Conservation (phyloP, 2,888 invertebrate species). For the Campaea margaritaria region DNA sequence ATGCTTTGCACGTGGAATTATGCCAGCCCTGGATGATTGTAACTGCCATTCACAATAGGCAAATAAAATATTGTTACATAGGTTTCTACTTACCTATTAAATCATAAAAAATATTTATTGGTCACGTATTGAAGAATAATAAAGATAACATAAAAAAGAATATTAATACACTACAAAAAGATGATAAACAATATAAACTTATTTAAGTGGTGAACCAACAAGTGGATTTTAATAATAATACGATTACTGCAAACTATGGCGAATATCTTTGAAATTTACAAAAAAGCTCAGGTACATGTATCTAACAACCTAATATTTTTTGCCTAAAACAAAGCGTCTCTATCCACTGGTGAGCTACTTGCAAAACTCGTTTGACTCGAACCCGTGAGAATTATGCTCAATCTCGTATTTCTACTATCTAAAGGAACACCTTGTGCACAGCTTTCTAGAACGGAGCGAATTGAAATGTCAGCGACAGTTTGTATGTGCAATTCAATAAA, state of each 20-base stretch:
- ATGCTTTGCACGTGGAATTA: constrained; percentile 37
- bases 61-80: not conserved
- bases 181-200: too few species aligned
- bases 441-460: constrained; percentile 36
- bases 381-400: constrained; percentile 41
- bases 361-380: constrained; percentile 37
- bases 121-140: not conserved
- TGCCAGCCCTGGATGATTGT: constrained; percentile 22
- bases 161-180: too few species aligned
- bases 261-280: not conserved
- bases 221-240: too few species aligned
- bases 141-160: too few species aligned
- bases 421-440: constrained; percentile 28
- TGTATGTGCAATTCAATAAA: not conserved
- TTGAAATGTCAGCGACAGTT: constrained; percentile 15
- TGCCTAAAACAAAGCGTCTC: constrained; percentile 27
- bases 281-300: constrained; percentile 9
- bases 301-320: constrained; percentile 18
- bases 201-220: too few species aligned
- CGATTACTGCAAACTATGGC: too few species aligned
- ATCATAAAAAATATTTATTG: not conserved
- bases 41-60: constrained; percentile 3
- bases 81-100: not conserved
- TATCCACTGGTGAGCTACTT: constrained; percentile 33
- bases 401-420: constrained; percentile 39